Evolutionary conservation across 2,888 invertebrate genomes (phyloP).

Genomic region (Tortrix viridana): DNA sequence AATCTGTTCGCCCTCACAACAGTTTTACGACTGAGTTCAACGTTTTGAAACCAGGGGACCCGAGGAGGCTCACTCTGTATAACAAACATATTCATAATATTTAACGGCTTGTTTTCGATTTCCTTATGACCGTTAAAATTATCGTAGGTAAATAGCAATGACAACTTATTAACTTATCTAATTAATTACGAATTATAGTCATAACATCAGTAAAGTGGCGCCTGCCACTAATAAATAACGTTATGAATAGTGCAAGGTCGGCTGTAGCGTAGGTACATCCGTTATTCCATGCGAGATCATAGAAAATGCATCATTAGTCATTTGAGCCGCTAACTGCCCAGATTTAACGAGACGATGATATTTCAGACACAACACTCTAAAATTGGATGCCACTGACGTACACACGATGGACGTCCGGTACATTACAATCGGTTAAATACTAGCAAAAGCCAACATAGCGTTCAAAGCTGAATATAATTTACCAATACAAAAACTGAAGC

Average conservation of each 20-base stretch:
- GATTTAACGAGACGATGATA: slow-evolving; percentile 59
- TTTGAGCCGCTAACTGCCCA: slow-evolving; percentile 52
- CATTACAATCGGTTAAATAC: slow-evolving; percentile 55
- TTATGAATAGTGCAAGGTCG: slow-evolving; percentile 35
- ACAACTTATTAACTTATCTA: slow-evolving; percentile 21
- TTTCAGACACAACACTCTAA: slow-evolving; percentile 64
- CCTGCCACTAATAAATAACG: slow-evolving; percentile 15
- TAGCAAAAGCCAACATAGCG: slow-evolving; percentile 48
- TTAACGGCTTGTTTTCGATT: slow-evolving; percentile 26
- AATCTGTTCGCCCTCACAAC: no score
- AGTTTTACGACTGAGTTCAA: no score
- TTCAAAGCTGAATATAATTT: slow-evolving; percentile 43
- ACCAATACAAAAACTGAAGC: slow-evolving; percentile 39
- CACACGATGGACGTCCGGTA: slow-evolving; percentile 53
- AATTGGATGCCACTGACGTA: slow-evolving; percentile 66
- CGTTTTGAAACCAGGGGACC: no score
- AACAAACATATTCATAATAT: slow-evolving; percentile 11
- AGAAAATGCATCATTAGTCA: slow-evolving; percentile 48
- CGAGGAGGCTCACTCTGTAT: no score
- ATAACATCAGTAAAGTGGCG: slow-evolving; percentile 25
- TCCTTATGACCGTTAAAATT: slow-evolving; percentile 23
- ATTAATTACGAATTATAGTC: slow-evolving; percentile 17
- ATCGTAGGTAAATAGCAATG: slow-evolving; percentile 1
- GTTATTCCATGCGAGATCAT: slow-evolving; percentile 29
- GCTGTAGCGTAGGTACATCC: slow-evolving; percentile 15